A percentile compares a stretch with the other conserved stretches of the same genome.
These are phyloP conservation scores for Acridotheres tristis DNA, from an alignment of 2,797 vertebrate species.

Conservation along the genomic window DNA sequence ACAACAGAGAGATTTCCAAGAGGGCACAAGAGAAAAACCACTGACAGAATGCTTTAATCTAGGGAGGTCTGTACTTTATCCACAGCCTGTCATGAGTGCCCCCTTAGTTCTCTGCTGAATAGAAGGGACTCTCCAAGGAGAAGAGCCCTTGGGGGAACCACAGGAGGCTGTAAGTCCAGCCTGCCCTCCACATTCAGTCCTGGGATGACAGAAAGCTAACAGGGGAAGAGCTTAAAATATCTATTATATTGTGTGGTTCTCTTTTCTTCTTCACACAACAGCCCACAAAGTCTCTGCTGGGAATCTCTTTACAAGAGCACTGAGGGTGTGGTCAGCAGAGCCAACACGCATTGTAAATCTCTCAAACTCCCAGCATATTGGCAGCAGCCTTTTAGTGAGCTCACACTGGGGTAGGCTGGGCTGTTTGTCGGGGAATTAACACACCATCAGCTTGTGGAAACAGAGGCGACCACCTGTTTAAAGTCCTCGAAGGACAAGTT, in stretches of 20 bases:
- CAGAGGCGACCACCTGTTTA: constrained; percentile 74
- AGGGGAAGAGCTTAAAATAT: background rate
- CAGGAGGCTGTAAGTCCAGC: background rate
- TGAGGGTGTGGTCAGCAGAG: constrained; percentile 22
- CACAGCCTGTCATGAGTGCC: background rate
- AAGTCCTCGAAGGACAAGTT: constrained; percentile 83
- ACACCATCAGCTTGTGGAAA: background rate
- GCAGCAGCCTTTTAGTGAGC: background rate
- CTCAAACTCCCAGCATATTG: background rate
- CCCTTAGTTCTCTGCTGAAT: background rate
- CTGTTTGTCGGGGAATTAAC: background rate
- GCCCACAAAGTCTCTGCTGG: background rate
- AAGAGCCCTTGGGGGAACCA: background rate
- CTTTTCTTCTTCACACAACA: background rate
- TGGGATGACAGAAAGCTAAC: background rate
- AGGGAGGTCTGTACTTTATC: background rate
- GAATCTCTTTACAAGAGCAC: constrained; percentile 22
- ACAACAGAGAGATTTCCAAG: background rate
- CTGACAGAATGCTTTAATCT: background rate
- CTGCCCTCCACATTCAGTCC: background rate
- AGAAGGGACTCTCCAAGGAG: background rate
- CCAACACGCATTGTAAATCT: background rate
- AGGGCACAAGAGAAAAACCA: background rate
- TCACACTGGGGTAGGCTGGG: background rate
- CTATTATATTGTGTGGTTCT: background rate